Conservation (phyloP, 2,797 vertebrate species). For the Falco peregrinus region DNA sequence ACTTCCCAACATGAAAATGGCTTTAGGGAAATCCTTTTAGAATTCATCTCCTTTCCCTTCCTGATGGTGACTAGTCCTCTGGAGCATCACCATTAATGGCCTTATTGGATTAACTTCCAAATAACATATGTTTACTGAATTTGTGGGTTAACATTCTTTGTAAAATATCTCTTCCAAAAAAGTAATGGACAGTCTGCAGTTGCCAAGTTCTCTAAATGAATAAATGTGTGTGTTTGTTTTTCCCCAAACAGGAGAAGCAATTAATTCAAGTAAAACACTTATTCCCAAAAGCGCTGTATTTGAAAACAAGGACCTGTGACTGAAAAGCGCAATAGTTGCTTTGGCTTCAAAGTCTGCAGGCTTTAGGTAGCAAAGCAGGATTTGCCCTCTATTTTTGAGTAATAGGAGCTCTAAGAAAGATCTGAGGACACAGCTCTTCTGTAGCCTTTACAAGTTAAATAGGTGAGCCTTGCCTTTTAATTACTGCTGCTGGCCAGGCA, state of each 20-base stretch:
- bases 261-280: constrained; percentile 47
- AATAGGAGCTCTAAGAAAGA: neutral
- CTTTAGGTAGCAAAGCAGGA: neutral
- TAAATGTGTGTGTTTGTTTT: constrained; percentile 33
- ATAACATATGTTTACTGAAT: constrained; percentile 6
- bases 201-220: constrained; percentile 39
- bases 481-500: neutral
- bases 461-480: constrained; percentile 3
- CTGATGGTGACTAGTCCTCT: neutral
- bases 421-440: neutral
- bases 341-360: neutral
- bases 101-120: constrained; percentile 22
- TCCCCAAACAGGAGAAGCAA: constrained; percentile 27
- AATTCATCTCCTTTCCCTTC: neutral
- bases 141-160: neutral
- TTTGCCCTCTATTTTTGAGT: constrained; percentile 5
- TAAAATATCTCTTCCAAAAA: constrained; percentile 7
- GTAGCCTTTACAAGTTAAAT: neutral
- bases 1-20: constrained; percentile 4
- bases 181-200: neutral
- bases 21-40: constrained; percentile 19
- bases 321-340: neutral
- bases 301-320: constrained; percentile 23
- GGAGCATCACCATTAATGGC: neutral
- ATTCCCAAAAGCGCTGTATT: constrained; percentile 10